These are phyloP conservation scores for Notodonta ziczac DNA, from an alignment of 2,888 invertebrate species.

Conservation along the genomic window DNA sequence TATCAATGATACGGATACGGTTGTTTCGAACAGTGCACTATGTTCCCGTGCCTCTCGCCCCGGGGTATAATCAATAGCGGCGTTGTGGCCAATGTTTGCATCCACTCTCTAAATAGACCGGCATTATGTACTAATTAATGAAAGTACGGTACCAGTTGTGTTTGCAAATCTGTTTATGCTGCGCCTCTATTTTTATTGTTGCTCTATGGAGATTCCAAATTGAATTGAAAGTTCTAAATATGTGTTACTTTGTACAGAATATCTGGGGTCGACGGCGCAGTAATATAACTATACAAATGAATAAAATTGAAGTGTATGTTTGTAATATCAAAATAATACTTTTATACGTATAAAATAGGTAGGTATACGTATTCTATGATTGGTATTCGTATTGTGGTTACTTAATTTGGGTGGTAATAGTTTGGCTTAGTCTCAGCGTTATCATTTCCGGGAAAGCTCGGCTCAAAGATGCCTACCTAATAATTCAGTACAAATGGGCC, in stretches of 20 bases:
- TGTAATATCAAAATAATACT: no score
- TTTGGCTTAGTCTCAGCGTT: not conserved
- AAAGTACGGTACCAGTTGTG: constrained; percentile 10
- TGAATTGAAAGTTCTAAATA: not conserved
- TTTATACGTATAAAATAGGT: no score
- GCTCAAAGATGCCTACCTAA: not conserved
- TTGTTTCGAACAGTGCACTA: constrained; percentile 33
- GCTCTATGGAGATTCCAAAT: not conserved
- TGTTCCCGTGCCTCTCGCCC: constrained; percentile 21
- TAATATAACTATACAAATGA: no score
- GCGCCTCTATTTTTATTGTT: not conserved
- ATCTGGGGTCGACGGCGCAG: no score
- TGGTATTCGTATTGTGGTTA: not conserved
- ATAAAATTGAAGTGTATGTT: no score
- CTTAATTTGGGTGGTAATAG: not conserved
- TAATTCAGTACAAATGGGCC: constrained; percentile 2
- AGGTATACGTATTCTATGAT: not conserved
- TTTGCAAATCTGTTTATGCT: constrained; percentile 1
- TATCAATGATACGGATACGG: constrained; percentile 35
- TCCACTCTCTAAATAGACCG: constrained; percentile 30
- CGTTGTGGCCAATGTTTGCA: constrained; percentile 30
- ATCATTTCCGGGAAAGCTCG: not conserved
- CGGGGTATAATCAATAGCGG: constrained; percentile 39
- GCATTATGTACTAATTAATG: constrained; percentile 33
- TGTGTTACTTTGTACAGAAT: no score